phyloP scores from a whole-genome alignment of 2,797 vertebrate species.

The Tapirus indicus region DNA sequence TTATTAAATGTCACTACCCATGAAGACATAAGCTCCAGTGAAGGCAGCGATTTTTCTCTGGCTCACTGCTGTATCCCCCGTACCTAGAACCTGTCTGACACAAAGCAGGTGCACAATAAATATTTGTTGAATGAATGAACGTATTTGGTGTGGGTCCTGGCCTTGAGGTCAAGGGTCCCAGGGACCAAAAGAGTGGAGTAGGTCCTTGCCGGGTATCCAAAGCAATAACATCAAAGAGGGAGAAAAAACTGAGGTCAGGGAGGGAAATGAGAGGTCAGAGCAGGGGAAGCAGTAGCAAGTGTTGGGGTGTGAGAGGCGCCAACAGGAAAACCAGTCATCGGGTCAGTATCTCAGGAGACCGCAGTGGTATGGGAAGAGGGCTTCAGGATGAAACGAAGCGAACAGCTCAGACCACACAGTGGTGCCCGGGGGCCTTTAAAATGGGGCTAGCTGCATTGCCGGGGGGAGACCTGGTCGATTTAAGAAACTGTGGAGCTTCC shows the following conservation, averaged over 20 bases:
- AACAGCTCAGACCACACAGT: not conserved
- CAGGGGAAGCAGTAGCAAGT: not conserved
- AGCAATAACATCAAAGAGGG: not conserved
- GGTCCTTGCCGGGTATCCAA: not conserved
- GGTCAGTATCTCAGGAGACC: not conserved
- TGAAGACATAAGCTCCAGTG: not conserved
- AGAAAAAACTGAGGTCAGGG: not conserved
- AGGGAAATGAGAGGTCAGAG: not conserved
- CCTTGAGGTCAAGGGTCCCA: not conserved
- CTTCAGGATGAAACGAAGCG: not conserved
- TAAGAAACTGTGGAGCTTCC: not conserved
- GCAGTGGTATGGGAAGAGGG: not conserved
- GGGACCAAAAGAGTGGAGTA: not conserved
- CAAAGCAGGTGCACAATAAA: not conserved
- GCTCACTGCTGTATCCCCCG: not conserved
- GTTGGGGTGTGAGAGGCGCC: not conserved
- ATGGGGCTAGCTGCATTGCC: not conserved
- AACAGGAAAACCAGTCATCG: not conserved
- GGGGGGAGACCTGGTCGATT: too few relatives aligned
- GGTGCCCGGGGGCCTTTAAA: accelerated
- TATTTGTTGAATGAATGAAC: not conserved
- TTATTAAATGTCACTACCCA: not conserved
- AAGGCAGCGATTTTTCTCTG: not conserved
- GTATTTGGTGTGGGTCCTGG: not conserved
- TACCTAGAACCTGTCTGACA: not conserved